Evolutionary conservation across 1,140 invertebrate genomes (phyloP).

Genomic region (Drosophila micromelanica): DNA sequence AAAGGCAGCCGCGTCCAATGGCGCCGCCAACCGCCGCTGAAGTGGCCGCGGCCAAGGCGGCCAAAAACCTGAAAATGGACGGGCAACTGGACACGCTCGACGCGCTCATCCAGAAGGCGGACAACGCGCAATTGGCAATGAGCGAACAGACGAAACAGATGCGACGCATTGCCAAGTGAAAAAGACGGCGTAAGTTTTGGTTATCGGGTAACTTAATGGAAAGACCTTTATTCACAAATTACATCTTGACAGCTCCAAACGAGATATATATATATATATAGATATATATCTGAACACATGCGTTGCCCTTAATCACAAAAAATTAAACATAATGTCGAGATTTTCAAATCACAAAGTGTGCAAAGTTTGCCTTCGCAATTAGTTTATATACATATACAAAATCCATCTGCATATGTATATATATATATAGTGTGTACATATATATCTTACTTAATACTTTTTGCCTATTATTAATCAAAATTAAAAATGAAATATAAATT

Average conservation of each 20-base stretch:
- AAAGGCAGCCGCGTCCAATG: conserved; percentile 82
- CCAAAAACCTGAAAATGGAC: conserved; percentile 86
- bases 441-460: conserved; percentile 49
- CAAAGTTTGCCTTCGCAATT: conserved; percentile 34
- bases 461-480: conserved; percentile 46
- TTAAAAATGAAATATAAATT: conserved; percentile 26
- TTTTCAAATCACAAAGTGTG: conserved; percentile 59
- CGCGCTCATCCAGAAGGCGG: conserved; percentile 87
- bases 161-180: conserved; percentile 87
- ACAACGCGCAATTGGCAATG: conserved; percentile 88
- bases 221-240: conserved; percentile 12
- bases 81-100: conserved; percentile 88
- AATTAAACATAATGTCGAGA: conserved; percentile 64
- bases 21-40: conserved; percentile 71
- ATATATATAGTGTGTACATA: background rate
- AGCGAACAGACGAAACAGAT: conserved; percentile 90
- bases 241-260: conserved; percentile 7
- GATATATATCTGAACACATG: conserved; percentile 54
- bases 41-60: conserved; percentile 79
- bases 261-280: background rate
- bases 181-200: background rate
- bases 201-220: conserved; percentile 6
- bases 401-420: conserved; percentile 5
- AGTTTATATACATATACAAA: conserved; percentile 20
- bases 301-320: conserved; percentile 55